Evolutionary conservation across 2,797 vertebrate genomes (phyloP), one percentile per base, ranked within the genome.

Genomic region (Ptychobarbus kaznakovi): DNA sequence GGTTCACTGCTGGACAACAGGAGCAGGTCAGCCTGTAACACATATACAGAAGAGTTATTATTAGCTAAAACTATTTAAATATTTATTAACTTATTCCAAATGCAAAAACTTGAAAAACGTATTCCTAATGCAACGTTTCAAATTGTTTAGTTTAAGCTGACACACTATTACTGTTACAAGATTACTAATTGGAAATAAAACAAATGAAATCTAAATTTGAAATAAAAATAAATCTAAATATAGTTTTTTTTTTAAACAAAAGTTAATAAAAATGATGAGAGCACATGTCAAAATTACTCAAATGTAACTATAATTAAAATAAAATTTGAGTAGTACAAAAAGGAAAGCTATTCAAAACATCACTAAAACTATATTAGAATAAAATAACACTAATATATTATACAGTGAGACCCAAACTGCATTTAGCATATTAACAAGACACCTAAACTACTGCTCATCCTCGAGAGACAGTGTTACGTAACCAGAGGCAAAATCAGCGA

Each of bases 1-100:
- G 98, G 98, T 87, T 99, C 98, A 0, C 95, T 98, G 95, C 97
- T 99, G 91, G 95, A 99, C 51, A 99, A 93, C 85, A 99, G 95
- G 81, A 99, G 96, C 88, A 99, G 95, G 89, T 99, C 98, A 85
- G 98, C 98, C 98, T 99, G 92, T 32, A 87, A 90, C 15, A 92
- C 1, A 84, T 88, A 38, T 77, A 0, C 6, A 38, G 28, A 1
- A 32, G 25, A 5, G 46, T 51, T 74, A 51, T 51, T 18, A 20
- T 74, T 74, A 51, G 16, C 13, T 49, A 46, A 74, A 20, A 53
- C 46, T 12, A 35, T 32, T 16, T 9, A 44, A 72, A 73, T n/a
- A 25, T 32, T 51, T 73, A 2, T 32, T 32, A 32, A 32, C 32
- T 32, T 32, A 32, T 32, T 32, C 32, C 32, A 32, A 32, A 32